phyloP scores from a whole-genome alignment of 1,140 invertebrate species.

The Bombus picipes region DNA sequence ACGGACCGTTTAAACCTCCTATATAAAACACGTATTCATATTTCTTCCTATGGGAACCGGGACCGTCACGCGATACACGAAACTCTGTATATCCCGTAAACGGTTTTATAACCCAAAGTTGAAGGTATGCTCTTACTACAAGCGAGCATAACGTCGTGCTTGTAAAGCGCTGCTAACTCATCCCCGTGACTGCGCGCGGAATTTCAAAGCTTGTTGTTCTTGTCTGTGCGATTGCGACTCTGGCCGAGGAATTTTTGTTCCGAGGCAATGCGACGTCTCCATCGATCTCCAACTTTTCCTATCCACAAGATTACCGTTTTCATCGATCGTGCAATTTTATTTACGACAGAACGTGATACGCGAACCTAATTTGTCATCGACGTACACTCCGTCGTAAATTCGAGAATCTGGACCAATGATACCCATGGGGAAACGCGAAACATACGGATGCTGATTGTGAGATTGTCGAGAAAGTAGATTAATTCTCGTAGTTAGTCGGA shows the following conservation, averaged over 20 bases:
- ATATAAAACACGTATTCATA: conserved; percentile 76
- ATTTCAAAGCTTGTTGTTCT: conserved; percentile 5
- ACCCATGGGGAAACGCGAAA: background rate
- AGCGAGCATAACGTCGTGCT: conserved; percentile 60
- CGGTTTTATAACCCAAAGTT: conserved; percentile 73
- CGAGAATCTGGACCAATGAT: conserved; percentile 9
- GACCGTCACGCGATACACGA: conserved; percentile 59
- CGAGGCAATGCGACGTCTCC: background rate
- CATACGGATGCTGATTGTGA: conserved; percentile 13
- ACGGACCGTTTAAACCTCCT: conserved; percentile 69
- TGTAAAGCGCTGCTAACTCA: conserved; percentile 47
- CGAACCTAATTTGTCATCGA: conserved; percentile 21
- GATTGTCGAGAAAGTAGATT: conserved; percentile 17
- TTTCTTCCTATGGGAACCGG: conserved; percentile 63
- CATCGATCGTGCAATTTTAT: background rate
- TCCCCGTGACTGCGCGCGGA: background rate
- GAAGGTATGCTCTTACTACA: conserved; percentile 58
- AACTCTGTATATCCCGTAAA: conserved; percentile 74
- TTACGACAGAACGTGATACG: background rate
- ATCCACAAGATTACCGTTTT: background rate
- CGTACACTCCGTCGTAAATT: background rate
- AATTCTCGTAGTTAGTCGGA: background rate
- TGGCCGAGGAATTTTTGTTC: background rate
- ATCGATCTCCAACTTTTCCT: background rate
- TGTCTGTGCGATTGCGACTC: conserved; percentile 13